Base-by-base conservation (phyloP, 2,888 invertebrate species). In the Caenorhabditis sp. region DNA sequence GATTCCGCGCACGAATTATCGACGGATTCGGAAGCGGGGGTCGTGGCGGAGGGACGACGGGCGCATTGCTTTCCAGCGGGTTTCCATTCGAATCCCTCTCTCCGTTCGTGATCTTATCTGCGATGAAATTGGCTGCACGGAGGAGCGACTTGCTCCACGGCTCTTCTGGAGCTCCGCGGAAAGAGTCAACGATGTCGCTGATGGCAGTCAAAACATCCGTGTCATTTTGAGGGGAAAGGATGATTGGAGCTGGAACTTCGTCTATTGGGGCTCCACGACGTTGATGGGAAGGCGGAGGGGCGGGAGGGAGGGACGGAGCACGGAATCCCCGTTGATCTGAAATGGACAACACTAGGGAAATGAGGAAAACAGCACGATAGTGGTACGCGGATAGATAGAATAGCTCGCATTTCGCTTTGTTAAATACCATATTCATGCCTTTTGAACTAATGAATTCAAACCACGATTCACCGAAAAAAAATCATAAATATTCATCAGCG, bases 121-220 rank as follows among this genome's bases (percentile, higher is more conserved):
- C 79, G 30, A 88, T 80, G 53, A 86, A 86, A 20, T 81, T 86
- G 7, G 88, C 88, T 0, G 87, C 88, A 27, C 81, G 58, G 6
- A 88, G 74, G 17, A 88, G 59, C 35, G 83, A 84, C 39, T 83
- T 79, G 7, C 82, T 81, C 88, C 88, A 88, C 8, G 80, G 79
- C 15, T 74, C 79, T 39, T 79, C 79, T 11, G 52, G 63, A 15
- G 73, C 73, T 45, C 70, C 80, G n/a, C 72, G 62, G n/a, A 85
- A 80, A 24, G 80, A 72, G 17, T 84, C 83, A n/a, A 83, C 78
- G 15, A 84, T 75, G 45, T 82, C 70, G 15, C 72, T 75, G 30
- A 83, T 70, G 8, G 82, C 62, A 24, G 73, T 70, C n/a, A 72
- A 52, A 1, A 81, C 45, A 53, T 81, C 81, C 6, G 59, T 78